Conservation (phyloP, 2,113 vertebrate species). For the Lipophrys pholis region DNA sequence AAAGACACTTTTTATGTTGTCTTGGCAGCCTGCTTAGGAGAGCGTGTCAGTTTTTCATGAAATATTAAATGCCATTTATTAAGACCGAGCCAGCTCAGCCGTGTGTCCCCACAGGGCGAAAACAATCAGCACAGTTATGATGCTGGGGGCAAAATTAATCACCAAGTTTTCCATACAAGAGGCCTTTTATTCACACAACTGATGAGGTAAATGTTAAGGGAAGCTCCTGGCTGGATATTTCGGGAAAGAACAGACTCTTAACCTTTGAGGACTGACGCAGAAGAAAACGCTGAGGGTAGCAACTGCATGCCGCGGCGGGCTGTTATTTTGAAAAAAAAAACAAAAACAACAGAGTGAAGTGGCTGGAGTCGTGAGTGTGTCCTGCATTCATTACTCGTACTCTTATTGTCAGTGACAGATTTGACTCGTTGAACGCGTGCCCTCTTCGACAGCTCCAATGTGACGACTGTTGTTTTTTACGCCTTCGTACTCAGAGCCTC, state of each 20-base stretch:
- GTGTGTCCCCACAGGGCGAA: constrained; percentile 31
- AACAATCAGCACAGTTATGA: constrained; percentile 58
- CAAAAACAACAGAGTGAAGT: constrained; percentile 39
- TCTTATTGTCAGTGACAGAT: constrained; percentile 39
- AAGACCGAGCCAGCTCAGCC: constrained; percentile 5
- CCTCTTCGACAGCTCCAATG: constrained; percentile 28
- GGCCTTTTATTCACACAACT: constrained; percentile 48
- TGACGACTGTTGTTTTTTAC: constrained; percentile 19
- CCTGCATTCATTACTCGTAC: constrained; percentile 14
- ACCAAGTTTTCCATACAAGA: constrained; percentile 56
- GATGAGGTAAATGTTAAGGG: constrained; percentile 65
- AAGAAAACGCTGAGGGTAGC: constrained; percentile 47
- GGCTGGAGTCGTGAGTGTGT: constrained; percentile 11
- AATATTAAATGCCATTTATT: constrained; percentile 23
- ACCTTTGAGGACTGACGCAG: constrained; percentile 61
- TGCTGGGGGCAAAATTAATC: constrained; percentile 58
- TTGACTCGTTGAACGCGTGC: constrained; percentile 32
- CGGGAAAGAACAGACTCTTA: constrained; percentile 53
- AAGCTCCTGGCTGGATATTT: constrained; percentile 54
- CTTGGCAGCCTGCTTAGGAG: neutral
- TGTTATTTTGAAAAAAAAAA: constrained; percentile 65
- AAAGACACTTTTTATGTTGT: constrained; percentile 4
- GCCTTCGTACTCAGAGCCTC: constrained; percentile 18
- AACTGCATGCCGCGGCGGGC: constrained; percentile 17
- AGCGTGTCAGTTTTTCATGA: constrained; percentile 4